Conservation (phyloP, 2,797 vertebrate species). For the Nyctalus aviator region DNA sequence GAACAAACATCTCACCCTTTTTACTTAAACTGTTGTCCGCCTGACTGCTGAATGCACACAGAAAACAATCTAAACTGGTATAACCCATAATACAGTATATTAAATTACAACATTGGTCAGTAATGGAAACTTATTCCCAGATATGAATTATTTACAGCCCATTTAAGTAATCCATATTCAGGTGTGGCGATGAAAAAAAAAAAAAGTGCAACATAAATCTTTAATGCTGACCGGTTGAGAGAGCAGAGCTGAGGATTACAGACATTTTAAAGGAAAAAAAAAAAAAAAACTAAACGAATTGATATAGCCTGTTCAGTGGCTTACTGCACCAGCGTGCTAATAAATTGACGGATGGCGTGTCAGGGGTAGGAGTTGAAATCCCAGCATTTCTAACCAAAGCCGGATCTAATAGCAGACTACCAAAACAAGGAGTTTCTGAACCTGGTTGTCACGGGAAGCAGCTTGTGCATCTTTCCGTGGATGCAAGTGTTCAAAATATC, state of each 20-base stretch:
- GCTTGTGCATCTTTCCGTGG: constrained; percentile 79
- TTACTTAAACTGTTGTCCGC: constrained; percentile 90
- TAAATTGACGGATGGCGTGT: constrained; percentile 91
- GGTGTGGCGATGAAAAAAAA: constrained; percentile 94
- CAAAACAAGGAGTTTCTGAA: constrained; percentile 88
- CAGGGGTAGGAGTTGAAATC: constrained; percentile 87
- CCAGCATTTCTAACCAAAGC: constrained; percentile 87
- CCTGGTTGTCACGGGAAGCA: constrained; percentile 86
- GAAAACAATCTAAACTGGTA: constrained; percentile 91
- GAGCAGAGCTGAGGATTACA: constrained; percentile 92
- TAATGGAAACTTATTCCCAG: constrained; percentile 98
- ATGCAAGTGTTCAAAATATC: constrained; percentile 81
- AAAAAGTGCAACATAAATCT: constrained; percentile 95
- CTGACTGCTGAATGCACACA: constrained; percentile 87
- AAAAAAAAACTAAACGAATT: constrained; percentile 87
- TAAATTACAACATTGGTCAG: constrained; percentile 96
- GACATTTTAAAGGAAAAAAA: constrained; percentile 88
- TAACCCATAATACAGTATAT: constrained; percentile 96
- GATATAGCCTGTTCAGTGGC: constrained; percentile 88
- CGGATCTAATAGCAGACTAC: constrained; percentile 86
- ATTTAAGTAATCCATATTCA: constrained; percentile 99
- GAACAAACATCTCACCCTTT: constrained; percentile 89
- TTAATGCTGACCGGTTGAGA: constrained; percentile 94
- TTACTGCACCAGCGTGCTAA: constrained; percentile 90
- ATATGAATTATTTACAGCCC: constrained; percentile 99